Percentiles rank a stretch among this genome's conserved stretches.
These are phyloP conservation scores for Andrena cerasifolii DNA, from an alignment of 1,140 invertebrate genomes.

Conservation along the genomic window DNA sequence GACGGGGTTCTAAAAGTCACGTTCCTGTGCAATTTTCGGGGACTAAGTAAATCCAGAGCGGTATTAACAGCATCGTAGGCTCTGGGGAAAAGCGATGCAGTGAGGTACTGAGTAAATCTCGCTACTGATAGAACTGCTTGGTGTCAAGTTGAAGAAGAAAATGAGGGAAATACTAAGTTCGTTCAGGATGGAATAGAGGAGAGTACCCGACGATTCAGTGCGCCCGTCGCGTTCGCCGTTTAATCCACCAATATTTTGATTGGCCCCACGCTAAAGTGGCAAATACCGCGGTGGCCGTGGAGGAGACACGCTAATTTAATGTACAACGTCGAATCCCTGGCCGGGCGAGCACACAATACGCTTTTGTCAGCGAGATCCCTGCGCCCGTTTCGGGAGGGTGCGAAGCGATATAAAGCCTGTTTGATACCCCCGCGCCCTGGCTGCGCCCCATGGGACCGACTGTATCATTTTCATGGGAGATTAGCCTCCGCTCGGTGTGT, in stretches of 20 bases:
- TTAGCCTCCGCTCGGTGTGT: slow-evolving; percentile 67
- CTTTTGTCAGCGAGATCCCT: slow-evolving; percentile 70
- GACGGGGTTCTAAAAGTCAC: too few relatives aligned
- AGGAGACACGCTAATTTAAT: slow-evolving; percentile 62
- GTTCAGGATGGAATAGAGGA: too few relatives aligned
- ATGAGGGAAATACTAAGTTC: not conserved
- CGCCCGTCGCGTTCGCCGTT: not conserved
- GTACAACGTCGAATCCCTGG: slow-evolving; percentile 50
- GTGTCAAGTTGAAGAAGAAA: too few relatives aligned
- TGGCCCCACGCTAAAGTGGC: slow-evolving; percentile 46
- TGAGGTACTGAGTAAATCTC: too few relatives aligned
- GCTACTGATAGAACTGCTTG: too few relatives aligned
- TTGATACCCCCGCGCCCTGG: slow-evolving; percentile 67
- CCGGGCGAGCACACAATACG: slow-evolving; percentile 69
- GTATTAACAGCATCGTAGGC: too few relatives aligned
- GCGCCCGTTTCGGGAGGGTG: slow-evolving; percentile 70
- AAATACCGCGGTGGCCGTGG: slow-evolving; percentile 48
- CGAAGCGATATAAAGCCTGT: slow-evolving; percentile 78
- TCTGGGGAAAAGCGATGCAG: too few relatives aligned
- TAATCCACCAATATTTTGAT: slow-evolving; percentile 57
- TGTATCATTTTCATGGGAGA: slow-evolving; percentile 81
- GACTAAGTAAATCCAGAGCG: too few relatives aligned
- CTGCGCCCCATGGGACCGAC: slow-evolving; percentile 77
- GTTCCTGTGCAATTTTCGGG: too few relatives aligned
- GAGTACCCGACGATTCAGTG: not conserved